phyloP scores from a whole-genome alignment of 2,888 invertebrate genomes.

The Trachelus iudaicus region DNA sequence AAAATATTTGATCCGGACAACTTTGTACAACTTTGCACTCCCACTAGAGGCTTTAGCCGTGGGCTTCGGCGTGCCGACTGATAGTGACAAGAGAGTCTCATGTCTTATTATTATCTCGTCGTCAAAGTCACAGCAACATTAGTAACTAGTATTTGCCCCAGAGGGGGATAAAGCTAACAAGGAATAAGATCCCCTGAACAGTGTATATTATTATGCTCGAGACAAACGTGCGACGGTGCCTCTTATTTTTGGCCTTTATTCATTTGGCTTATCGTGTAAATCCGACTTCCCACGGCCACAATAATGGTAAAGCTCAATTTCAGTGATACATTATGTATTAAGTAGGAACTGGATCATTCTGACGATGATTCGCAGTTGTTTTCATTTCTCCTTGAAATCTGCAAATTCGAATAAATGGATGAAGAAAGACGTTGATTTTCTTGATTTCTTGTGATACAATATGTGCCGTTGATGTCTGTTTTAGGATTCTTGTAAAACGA shows the following conservation, averaged over 20 bases:
- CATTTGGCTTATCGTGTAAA: conserved; percentile 76
- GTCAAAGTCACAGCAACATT: neutral
- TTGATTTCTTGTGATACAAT: neutral
- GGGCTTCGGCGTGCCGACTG: neutral
- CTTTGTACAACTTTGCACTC: neutral
- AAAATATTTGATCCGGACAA: neutral
- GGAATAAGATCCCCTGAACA: neutral
- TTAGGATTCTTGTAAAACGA: neutral
- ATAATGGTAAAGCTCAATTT: conserved; percentile 74
- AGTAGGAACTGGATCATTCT: neutral
- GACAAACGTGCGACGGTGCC: conserved; percentile 73
- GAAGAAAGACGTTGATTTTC: neutral
- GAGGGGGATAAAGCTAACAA: neutral
- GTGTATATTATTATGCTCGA: conserved; percentile 66
- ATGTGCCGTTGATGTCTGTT: neutral
- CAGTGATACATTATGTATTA: neutral
- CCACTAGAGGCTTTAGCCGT: neutral
- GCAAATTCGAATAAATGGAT: conserved; percentile 1
- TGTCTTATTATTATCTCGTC: neutral
- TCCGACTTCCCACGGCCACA: conserved; percentile 79
- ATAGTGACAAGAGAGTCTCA: neutral
- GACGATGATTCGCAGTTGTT: neutral
- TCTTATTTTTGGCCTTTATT: conserved; percentile 76
- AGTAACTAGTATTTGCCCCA: neutral
- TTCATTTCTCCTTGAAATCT: neutral